A percentile compares a stretch with the other conserved stretches of the same genome.
phyloP scores from a whole-genome alignment of 2,888 invertebrate species.

The Hypselothyrea guttata region DNA sequence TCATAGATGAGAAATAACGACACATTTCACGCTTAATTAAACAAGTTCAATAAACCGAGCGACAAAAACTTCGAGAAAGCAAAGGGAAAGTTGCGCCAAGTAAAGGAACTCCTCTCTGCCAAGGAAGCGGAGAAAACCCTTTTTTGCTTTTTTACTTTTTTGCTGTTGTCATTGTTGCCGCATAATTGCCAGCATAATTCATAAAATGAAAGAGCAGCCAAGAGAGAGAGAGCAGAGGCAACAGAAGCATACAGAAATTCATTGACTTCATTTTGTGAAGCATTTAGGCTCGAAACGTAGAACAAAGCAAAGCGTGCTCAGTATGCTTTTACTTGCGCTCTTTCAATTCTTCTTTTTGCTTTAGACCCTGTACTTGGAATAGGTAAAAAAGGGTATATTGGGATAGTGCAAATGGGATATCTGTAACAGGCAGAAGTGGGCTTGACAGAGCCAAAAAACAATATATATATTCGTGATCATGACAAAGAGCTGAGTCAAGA shows the following conservation, averaged over 20 bases:
- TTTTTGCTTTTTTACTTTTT: constrained; percentile 26
- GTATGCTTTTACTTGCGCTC: constrained; percentile 1
- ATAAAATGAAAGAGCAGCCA: constrained; percentile 51
- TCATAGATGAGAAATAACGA: constrained; percentile 58
- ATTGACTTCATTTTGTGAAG: constrained; percentile 68
- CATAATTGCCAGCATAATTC: constrained; percentile 77
- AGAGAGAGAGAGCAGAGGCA: constrained; percentile 4
- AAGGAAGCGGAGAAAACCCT: constrained; percentile 39
- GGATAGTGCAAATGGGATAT: too few relatives aligned
- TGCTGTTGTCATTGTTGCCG: constrained; percentile 53
- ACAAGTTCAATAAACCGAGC: constrained; percentile 74
- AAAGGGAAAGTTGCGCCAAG: not conserved
- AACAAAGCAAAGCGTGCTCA: constrained; percentile 49
- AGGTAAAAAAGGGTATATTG: too few relatives aligned
- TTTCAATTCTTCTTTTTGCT: constrained; percentile 5
- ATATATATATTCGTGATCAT: too few relatives aligned
- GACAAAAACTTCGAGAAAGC: constrained; percentile 1
- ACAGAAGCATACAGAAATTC: constrained; percentile 49
- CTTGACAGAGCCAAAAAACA: too few relatives aligned
- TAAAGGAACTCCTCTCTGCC: constrained; percentile 10
- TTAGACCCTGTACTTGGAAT: too few relatives aligned
- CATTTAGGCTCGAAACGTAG: constrained; percentile 60
- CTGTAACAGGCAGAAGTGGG: too few relatives aligned
- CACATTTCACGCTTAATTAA: constrained; percentile 74
- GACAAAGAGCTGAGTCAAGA: too few relatives aligned